Evolutionary conservation across 2,797 vertebrate species (phyloP), one percentile per base, ranked within the genome.

Genomic region (Takifugu rubripes): DNA sequence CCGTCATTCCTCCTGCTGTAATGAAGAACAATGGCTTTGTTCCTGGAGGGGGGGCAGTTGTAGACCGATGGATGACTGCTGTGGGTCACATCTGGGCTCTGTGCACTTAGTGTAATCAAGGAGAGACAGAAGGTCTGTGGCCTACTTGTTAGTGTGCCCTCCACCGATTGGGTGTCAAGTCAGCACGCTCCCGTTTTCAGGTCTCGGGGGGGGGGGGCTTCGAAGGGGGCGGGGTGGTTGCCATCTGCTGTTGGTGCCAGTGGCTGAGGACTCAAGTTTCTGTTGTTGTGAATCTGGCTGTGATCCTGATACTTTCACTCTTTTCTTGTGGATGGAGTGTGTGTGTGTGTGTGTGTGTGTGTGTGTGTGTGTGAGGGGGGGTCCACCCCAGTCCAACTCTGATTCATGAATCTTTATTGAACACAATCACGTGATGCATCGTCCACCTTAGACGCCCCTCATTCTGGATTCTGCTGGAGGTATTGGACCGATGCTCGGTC

Each of bases 51-150:
- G 52, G 24, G 60, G 49, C 72, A 72, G 72, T 66, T 16, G 60
- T 66, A 52, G 7, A 27, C 47, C 49, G 55, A 14, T 66, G 56
- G 68, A 66, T 54, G 65, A 63, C 68, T 68, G 67, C 57, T 65
- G 70, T 59, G 69, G 68, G 84, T 77, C 74, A 74, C 89, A 87
- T 89, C 88, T 90, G 89, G 83, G 78, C 82, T 84, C 72, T 33
- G 75, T 83, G 86, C 85, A 87, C 89, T 89, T 88, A 88, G 85
- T 84, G 84, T 88, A 88, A 88, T 90, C 88, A 88, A 87, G 88
- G 79, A 69, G 70, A 72, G 69, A 72, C 70, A 85, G 83, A 85
- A 81, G 81, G 68, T 80, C 85, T 78, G 77, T 74, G 86, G 78
- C 75, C 78, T 72, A 84, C 84, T 87, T 87, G 86, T 86, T 87